Percentiles rank a stretch among this genome's conserved stretches.
These are phyloP conservation scores for Matsumurasca onukii DNA, from an alignment of 1,140 invertebrate genomes.

Conservation along the genomic window DNA sequence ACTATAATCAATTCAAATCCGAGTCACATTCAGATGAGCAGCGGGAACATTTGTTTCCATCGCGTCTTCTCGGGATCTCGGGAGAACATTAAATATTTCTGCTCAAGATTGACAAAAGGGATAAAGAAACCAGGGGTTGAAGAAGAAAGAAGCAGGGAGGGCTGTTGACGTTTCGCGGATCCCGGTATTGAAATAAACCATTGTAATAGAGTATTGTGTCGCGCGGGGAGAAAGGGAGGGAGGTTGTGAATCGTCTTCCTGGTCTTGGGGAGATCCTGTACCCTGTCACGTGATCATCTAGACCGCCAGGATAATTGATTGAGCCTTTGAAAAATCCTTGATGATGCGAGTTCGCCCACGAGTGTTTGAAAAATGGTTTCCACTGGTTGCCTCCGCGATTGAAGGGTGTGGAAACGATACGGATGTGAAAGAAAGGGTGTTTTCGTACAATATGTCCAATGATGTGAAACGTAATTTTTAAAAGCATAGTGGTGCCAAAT, in stretches of 20 bases:
- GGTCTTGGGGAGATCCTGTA: no score
- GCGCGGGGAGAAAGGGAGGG: no score
- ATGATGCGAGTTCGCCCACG: neutral
- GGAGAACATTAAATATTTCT: neutral
- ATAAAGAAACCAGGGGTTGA: no score
- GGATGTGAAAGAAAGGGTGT: no score
- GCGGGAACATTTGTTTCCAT: neutral
- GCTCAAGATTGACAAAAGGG: neutral
- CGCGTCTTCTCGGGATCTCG: neutral
- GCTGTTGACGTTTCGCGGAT: neutral
- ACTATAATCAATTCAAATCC: neutral
- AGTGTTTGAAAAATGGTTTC: neutral
- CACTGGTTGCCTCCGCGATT: neutral
- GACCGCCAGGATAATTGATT: no score
- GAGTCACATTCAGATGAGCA: neutral
- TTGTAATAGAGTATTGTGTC: neutral
- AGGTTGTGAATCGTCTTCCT: no score
- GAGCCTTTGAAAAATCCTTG: no score
- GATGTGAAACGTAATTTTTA: no score
- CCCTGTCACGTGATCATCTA: no score
- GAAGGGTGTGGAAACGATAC: no score
- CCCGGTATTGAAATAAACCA: neutral
- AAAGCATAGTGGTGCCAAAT: no score
- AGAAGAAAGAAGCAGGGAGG: neutral
- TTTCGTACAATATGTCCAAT: no score